Base-by-base conservation (phyloP, 1,140 invertebrate species). In the Caerostris darwini region DNA sequence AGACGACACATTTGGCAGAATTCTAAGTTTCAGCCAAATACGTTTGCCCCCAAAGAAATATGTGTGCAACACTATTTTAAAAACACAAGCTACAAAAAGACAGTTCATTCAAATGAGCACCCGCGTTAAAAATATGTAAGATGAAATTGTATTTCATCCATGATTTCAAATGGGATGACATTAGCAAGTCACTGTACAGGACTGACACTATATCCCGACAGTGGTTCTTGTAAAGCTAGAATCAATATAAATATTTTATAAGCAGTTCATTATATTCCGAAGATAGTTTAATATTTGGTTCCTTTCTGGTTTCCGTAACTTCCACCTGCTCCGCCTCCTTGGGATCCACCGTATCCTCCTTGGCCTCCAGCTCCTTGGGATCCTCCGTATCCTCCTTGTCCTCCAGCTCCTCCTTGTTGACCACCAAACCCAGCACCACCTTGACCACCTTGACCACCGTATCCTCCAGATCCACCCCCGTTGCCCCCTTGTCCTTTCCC, bases 191-290 rank as follows among this genome's bases (percentile, higher is more conserved):
- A 64, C 83, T 54, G 34, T 53, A 53, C 92, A 93, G 92, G 92
- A 93, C 92, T 94, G 92, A 94, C 92, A 94, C 92, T 7, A 5
- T 82, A 86, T 94, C 92, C 92, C 92, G 86, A 71, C 67, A 89
- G 86, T 19, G 67, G 19, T 88, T 89, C 92, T 86, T 81, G 61
- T 81, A 89, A 94, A 89, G 92, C 92, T 94, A 88, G 82, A 77
- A 88, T 81, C 67, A 8, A 77, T 77, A 91, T 91, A 82, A 83
- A 83, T 83, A 83, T 83, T 61, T 53, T 53, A 81, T 86, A 53
- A 61, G 54, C 77, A 92, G 90, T 92, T 90, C 71, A 7, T 90
- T 90, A 67, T 19, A 56, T 59, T 91, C 19, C 14, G 17, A 10
- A 54, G 4, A 67, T 54, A n/a, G 10, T 77, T 92, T 85, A 92